Conservation (phyloP, 2,113 vertebrate species). For the Perccottus glenii region DNA sequence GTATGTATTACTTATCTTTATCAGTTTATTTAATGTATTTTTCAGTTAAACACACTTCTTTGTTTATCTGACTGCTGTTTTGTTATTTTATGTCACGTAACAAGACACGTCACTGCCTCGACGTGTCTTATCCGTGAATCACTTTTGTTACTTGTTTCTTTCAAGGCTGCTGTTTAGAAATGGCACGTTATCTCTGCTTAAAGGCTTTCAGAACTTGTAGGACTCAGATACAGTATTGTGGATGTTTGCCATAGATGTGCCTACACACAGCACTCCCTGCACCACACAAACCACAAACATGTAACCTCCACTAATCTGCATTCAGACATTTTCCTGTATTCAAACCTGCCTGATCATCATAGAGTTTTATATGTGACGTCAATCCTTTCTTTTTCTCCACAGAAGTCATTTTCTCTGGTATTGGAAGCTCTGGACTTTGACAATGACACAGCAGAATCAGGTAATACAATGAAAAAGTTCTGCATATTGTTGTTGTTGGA, state of each 20-base stretch:
- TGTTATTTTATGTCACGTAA: not conserved
- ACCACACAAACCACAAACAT: too few relatives aligned
- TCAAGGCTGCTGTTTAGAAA: not conserved
- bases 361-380: not conserved
- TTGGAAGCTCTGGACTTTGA: slow-evolving; percentile 77
- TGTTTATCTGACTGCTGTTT: not conserved
- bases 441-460: slow-evolving; percentile 75
- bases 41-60: not conserved
- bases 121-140: slow-evolving; percentile 14
- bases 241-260: too few relatives aligned
- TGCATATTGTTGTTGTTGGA: slow-evolving; percentile 5
- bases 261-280: too few relatives aligned
- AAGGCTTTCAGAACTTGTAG: too few relatives aligned
- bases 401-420: slow-evolving; percentile 83
- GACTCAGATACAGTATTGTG: too few relatives aligned
- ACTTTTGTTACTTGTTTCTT: slow-evolving; percentile 3
- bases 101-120: too few relatives aligned
- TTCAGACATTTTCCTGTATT: not conserved
- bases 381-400: slow-evolving; percentile 14
- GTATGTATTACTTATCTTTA: too few relatives aligned
- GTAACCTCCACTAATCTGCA: not conserved
- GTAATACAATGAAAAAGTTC: slow-evolving; percentile 37
- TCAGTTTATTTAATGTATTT: not conserved
- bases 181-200: too few relatives aligned
- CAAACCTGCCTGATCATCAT: not conserved